Evolutionary conservation across 2,888 invertebrate genomes (phyloP).

Genomic region (Aricia artaxerxes): DNA sequence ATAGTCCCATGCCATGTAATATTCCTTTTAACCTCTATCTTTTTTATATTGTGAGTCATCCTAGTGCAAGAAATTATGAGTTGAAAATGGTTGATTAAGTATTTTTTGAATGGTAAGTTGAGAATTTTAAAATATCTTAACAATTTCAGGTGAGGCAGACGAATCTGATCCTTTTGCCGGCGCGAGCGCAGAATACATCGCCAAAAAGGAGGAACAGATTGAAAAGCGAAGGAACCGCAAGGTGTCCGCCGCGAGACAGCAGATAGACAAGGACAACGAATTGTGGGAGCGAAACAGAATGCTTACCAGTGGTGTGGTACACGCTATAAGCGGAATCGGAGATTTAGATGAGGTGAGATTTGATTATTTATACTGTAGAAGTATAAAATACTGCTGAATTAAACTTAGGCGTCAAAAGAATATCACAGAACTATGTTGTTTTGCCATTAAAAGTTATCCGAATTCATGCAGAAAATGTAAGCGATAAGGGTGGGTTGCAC

Average conservation of each 20-base stretch:
- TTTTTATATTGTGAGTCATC: too few relatives aligned
- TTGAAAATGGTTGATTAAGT: too few relatives aligned
- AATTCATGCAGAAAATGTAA: too few relatives aligned
- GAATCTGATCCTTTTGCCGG: conserved; percentile 96
- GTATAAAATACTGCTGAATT: too few relatives aligned
- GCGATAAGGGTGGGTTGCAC: too few relatives aligned
- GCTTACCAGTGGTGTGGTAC: conserved; percentile 96
- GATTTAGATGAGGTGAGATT: conserved; percentile 91
- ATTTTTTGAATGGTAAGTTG: too few relatives aligned
- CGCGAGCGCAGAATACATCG: conserved; percentile 94
- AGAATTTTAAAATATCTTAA: not conserved
- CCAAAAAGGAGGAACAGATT: conserved; percentile 95
- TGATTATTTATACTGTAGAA: not conserved
- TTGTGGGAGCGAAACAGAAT: conserved; percentile 99
- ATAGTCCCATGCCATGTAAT: too few relatives aligned
- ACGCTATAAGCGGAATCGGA: conserved; percentile 91
- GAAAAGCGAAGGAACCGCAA: conserved; percentile 94
- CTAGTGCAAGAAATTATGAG: too few relatives aligned
- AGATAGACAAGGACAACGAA: conserved; percentile 99
- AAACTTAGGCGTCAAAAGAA: too few relatives aligned
- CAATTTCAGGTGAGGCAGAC: conserved; percentile 87
- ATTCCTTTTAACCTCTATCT: too few relatives aligned
- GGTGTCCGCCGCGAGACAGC: conserved; percentile 96
- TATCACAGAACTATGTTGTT: too few relatives aligned
- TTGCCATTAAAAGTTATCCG: too few relatives aligned